Conservation (phyloP, 1,140 invertebrate species). For the Drosophila mojavensis region DNA sequence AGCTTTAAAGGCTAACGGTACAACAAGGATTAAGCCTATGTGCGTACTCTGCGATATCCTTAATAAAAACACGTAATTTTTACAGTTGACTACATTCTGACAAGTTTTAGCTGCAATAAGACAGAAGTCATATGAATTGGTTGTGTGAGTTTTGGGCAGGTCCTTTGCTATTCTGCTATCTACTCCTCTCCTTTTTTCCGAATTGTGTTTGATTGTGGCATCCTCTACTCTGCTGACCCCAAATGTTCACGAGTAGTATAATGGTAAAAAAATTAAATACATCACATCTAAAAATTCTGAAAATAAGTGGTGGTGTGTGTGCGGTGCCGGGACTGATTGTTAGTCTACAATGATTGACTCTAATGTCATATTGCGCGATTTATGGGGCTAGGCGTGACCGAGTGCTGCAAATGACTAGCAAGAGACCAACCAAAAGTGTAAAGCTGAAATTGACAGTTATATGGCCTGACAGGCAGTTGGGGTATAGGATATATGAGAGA, state of each 20-base stretch:
- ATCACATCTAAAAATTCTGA: background rate
- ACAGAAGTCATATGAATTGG: slow-evolving; percentile 24
- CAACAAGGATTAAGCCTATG: background rate
- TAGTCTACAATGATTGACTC: slow-evolving; percentile 69
- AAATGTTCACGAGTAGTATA: slow-evolving; percentile 50
- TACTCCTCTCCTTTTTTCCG: background rate
- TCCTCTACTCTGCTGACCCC: slow-evolving; percentile 35
- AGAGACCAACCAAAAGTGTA: background rate
- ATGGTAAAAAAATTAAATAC: slow-evolving; percentile 66
- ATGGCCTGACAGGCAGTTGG: background rate
- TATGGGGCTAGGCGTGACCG: slow-evolving; percentile 33
- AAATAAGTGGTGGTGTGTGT: background rate
- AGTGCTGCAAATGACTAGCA: slow-evolving; percentile 47
- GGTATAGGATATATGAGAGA: background rate
- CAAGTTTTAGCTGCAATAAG: slow-evolving; percentile 12
- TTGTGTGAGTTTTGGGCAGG: slow-evolving; percentile 25
- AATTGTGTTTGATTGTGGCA: slow-evolving; percentile 72
- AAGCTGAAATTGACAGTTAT: slow-evolving; percentile 20
- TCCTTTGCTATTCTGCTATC: background rate
- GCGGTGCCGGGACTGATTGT: background rate
- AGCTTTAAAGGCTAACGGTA: background rate
- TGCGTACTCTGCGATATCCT: slow-evolving; percentile 1
- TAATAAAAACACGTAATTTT: slow-evolving; percentile 20
- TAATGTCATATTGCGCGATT: slow-evolving; percentile 72
- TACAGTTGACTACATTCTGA: background rate